A percentile compares a stretch with the other conserved stretches of the same genome.
phyloP scores from a whole-genome alignment of 2,888 invertebrate genomes.

The Agrochola lychnidis region DNA sequence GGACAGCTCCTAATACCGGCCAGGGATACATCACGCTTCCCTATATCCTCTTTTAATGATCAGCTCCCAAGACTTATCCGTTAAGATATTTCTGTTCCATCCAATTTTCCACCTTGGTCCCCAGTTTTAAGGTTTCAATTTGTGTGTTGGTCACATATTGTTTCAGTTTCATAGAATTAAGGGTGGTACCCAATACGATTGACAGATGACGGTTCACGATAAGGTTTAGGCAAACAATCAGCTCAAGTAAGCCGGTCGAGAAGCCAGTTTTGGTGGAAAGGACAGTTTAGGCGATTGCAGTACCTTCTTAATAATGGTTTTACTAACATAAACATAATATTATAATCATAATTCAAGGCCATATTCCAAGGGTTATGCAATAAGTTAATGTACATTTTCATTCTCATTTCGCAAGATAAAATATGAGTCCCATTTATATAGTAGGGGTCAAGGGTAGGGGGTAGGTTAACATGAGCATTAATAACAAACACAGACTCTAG shows the following conservation, averaged over 20 bases:
- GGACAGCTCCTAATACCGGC: constrained; percentile 17
- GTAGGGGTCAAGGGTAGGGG: no score
- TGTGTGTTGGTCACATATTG: neutral
- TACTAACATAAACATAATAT: neutral
- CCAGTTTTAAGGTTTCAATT: constrained; percentile 14
- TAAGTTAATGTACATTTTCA: neutral
- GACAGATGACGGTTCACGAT: constrained; percentile 52
- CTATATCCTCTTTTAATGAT: constrained; percentile 48
- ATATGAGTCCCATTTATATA: neutral
- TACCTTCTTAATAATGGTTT: neutral
- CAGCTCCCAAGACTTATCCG: constrained; percentile 27
- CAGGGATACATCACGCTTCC: constrained; percentile 40
- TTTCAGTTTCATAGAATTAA: constrained; percentile 22
- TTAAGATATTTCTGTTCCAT: neutral
- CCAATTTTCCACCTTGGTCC: neutral
- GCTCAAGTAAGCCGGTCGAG: neutral
- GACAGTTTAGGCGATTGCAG: neutral
- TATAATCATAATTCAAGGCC: neutral
- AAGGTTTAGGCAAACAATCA: constrained; percentile 16
- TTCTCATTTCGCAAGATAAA: neutral
- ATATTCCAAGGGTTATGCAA: neutral
- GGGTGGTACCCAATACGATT: constrained; percentile 27
- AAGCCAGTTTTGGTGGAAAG: neutral
- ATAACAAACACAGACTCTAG: neutral
- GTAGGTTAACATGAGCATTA: neutral